These are phyloP conservation scores for Tyto alba DNA, from an alignment of 2,113 vertebrate species.

Conservation along the genomic window DNA sequence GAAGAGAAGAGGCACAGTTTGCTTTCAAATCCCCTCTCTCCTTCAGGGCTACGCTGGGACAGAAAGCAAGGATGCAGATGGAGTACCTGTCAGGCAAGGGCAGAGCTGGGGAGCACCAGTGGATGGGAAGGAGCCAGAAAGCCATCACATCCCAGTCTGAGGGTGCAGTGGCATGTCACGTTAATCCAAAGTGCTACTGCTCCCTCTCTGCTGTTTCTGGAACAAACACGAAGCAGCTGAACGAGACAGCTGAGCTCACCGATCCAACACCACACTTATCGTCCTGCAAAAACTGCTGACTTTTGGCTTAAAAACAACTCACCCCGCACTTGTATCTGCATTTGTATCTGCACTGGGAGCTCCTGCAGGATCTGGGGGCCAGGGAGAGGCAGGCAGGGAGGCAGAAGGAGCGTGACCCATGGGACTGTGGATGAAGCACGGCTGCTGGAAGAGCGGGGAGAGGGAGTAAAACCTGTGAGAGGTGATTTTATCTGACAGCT, in stretches of 20 bases:
- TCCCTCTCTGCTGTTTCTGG: background rate
- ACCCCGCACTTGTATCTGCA: rapidly evolving
- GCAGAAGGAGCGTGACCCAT: background rate
- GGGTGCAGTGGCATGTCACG: background rate
- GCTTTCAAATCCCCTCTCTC: background rate
- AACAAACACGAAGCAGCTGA: background rate
- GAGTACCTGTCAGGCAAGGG: background rate
- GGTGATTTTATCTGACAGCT: background rate
- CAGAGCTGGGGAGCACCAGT: background rate
- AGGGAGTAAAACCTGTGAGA: background rate
- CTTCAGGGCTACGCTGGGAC: background rate
- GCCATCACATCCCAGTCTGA: background rate
- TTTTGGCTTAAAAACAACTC: background rate
- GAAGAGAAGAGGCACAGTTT: background rate
- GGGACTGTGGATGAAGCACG: background rate
- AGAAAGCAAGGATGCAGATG: background rate
- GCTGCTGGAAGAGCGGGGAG: background rate
- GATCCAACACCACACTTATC: background rate
- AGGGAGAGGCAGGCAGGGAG: background rate
- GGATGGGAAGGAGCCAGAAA: background rate
- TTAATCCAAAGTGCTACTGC: rapidly evolving
- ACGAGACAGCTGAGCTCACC: background rate
- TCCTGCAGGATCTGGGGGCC: background rate
- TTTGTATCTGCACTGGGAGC: background rate
- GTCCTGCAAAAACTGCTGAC: background rate